phyloP scores from a whole-genome alignment of 2,888 invertebrate species.

The Gymnocheta viridis region DNA sequence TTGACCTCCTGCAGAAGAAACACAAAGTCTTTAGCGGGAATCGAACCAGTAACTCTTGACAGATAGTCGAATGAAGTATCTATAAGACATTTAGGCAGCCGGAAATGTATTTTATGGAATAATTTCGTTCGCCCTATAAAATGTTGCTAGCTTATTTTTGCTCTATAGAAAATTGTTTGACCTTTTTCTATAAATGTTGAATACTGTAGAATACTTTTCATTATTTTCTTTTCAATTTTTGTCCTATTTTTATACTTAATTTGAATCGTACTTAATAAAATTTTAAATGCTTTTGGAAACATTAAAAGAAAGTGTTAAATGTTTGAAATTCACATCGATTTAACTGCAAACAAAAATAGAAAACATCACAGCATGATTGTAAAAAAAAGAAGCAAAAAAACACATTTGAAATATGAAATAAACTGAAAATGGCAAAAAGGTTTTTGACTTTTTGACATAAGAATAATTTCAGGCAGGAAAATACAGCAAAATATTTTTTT shows the following conservation, averaged over 20 bases:
- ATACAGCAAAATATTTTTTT: background rate
- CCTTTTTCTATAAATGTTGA: too few species aligned
- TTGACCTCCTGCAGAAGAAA: too few species aligned
- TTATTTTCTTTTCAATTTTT: background rate
- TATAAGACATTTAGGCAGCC: too few species aligned
- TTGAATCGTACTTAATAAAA: background rate
- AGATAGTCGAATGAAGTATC: too few species aligned
- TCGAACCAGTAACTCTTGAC: too few species aligned
- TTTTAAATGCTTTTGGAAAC: background rate
- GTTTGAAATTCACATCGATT: background rate
- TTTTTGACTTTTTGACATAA: conserved; percentile 26
- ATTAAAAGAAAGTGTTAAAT: background rate
- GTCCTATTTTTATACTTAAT: background rate
- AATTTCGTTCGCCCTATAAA: too few species aligned
- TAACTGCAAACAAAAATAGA: background rate
- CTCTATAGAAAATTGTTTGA: background rate
- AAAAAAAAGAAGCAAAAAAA: background rate
- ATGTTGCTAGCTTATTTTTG: background rate
- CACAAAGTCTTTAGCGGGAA: too few species aligned
- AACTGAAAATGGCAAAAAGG: conserved; percentile 6
- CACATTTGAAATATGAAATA: background rate
- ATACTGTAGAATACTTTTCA: background rate
- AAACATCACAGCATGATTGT: conserved; percentile 8
- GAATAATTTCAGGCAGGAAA: background rate
- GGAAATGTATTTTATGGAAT: too few species aligned